Percentiles rank a stretch among this genome's conserved stretches.
These are phyloP conservation scores for Aeoliscus strigatus DNA, from an alignment of 2,797 vertebrate species.

Conservation along the genomic window DNA sequence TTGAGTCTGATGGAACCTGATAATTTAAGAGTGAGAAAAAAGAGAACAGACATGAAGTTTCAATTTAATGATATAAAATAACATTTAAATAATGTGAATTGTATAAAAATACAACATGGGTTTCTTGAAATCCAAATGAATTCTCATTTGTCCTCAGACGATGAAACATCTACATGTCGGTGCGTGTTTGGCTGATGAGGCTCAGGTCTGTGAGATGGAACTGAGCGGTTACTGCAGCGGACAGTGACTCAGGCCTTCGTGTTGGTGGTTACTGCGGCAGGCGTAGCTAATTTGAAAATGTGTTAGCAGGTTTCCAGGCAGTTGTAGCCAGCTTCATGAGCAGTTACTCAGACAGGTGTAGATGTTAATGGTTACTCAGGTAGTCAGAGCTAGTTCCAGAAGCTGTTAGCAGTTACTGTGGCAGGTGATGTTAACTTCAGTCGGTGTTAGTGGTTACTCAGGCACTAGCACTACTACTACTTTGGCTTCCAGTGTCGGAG, in stretches of 20 bases:
- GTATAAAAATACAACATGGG: slow-evolving; percentile 11
- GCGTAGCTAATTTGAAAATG: not conserved
- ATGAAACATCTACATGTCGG: too few species aligned
- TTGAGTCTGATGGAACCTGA: too few species aligned
- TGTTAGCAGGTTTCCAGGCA: too few species aligned
- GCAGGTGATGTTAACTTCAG: too few species aligned
- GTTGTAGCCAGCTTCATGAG: not conserved
- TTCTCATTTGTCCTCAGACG: too few species aligned
- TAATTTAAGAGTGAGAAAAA: not conserved
- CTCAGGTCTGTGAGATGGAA: too few species aligned
- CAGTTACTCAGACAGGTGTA: too few species aligned
- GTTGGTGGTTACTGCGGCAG: not conserved
- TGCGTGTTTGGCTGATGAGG: too few species aligned
- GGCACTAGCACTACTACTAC: slow-evolving; percentile 19
- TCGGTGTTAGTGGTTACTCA: not conserved
- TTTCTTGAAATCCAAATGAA: too few species aligned
- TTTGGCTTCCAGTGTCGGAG: slow-evolving; percentile 65
- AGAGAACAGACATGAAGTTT: not conserved
- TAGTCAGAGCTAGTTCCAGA: not conserved
- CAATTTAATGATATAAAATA: slow-evolving; percentile 1
- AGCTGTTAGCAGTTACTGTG: slow-evolving; percentile 21
- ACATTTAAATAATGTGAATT: slow-evolving; percentile 7
- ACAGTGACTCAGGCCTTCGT: too few species aligned
- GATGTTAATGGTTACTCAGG: not conserved
- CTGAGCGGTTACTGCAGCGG: too few species aligned